Base-by-base conservation (phyloP, 2,888 invertebrate genomes). In the Leptopterna dolabrata region DNA sequence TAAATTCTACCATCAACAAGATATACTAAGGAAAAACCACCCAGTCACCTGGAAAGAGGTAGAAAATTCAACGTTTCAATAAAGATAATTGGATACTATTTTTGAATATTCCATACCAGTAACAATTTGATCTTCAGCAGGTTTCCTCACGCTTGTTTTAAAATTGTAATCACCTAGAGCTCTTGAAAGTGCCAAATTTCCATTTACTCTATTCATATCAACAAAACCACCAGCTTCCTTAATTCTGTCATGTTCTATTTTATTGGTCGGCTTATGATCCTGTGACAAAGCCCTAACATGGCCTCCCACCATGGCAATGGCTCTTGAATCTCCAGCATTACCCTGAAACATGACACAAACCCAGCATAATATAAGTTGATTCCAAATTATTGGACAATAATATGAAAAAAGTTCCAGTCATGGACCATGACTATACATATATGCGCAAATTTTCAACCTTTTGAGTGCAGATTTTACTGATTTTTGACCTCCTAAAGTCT, bases 111-210 rank as follows among this genome's bases (percentile, higher is more conserved):
- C 36, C 90, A 91, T 92, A 98, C 98, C 98, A 91, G 98, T 98
- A 80, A 99, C 99, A 90, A 99, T 97, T 93, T 99, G 99, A 92
- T 99, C 97, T 92, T 98, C 96, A 4, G 98, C 94, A 87, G 94
- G 93, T 91, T 97, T 96, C 88, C 95, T 94, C 86, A 95, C 95
- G 92, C 99, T 99, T 90, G 95, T 94, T 92, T 99, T 99, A 92
- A 98, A 99, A 88, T 96, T 95, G 92, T 98, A 99, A 93, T 99
- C 99, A 0, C 99, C 99, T 0, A 99, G 93, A 0, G 99, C 99
- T 90, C 99, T 94, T 0, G 99, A 99, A 80, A 99, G 93, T 0
- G 99, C 99, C 89, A 99, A 93, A 93, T 98, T 98, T 0, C 99
- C 99, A 92, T 99, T 99, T n/a, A 99, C 99, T 90, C 99, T 93